Evolutionary conservation across 37 sponge, comb jelly and placozoan species (phyloP), one percentile per base, ranked within the genome.

Genomic region (Crambe crambe): DNA sequence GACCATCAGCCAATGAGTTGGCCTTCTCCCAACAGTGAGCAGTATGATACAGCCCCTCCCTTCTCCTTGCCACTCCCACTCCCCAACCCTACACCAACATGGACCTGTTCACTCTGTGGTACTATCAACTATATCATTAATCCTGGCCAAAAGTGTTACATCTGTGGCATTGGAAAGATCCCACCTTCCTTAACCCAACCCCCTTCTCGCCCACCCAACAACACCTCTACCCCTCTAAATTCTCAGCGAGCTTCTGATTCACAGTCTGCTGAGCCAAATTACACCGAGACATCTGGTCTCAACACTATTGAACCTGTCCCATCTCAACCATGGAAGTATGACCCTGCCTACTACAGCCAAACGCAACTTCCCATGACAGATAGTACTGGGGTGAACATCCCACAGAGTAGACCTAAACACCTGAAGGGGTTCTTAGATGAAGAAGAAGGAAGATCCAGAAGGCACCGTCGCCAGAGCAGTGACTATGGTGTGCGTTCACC

Each of bases 51-150:
- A 43, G 42, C 44, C 47, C 65, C 15, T 37, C 47, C 9, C 76
- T 23, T 23, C 3, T 23, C 25, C 21, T 31, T 23, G 4, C 76
- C 38, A 20, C 56, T 3, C 35, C 21, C 43, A 34, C 76, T 59
- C 76, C 42, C 39, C 18, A 3, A 38, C 30, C 66, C 40, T 36
- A 57, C 57, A 12, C 75, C 59, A 3, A 60, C 22, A 6, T 82
- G 82, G 82, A 57, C 32, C 43, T 82, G 82, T 29, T 31, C 60
- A 6, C 31, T 82, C 34, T 82, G 82, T 63, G 74, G 82, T 4
- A 54, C 73, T n/a, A 44, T 43, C 15, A 82, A 82, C 37, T 18
- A 40, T 2, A 63, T 39, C 21, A 34, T 73, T 23, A 44, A 10
- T 5, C 23, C 20, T 30, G 17, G 21, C 17, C 82, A 25, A 23